Evolutionary conservation across 1,140 invertebrate genomes (phyloP).

Genomic region (Hyphantria cunea): DNA sequence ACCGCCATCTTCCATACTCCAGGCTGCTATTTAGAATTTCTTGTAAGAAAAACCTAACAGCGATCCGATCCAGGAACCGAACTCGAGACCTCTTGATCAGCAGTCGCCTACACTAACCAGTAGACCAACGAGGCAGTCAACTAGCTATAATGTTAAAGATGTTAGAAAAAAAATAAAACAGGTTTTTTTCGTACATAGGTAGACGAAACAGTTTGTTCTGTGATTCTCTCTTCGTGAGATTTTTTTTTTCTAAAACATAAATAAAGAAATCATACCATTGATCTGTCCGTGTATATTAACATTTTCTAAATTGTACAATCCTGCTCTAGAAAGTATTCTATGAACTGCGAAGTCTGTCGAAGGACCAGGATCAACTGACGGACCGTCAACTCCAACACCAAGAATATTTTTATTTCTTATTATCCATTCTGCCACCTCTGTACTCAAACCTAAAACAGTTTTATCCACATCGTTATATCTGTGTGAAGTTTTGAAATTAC

Average conservation of each 20-base stretch:
- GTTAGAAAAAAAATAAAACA: too few species aligned
- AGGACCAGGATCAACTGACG: constrained; percentile 84
- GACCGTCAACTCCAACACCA: constrained; percentile 85
- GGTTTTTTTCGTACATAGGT: too few species aligned
- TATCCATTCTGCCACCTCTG: constrained; percentile 83
- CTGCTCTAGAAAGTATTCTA: constrained; percentile 68
- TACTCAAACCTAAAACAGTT: constrained; percentile 74
- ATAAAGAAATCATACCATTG: constrained; percentile 58
- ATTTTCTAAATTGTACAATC: constrained; percentile 85
- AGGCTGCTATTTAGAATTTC: too few species aligned
- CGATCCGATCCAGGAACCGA: too few species aligned
- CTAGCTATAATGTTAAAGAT: too few species aligned
- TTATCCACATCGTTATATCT: constrained; percentile 18
- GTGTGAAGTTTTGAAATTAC: not conserved
- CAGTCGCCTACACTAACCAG: too few species aligned
- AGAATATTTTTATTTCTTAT: constrained; percentile 82
- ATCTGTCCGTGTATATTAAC: constrained; percentile 78
- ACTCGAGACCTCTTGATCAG: too few species aligned
- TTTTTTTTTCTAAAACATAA: not conserved
- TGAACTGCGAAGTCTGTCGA: constrained; percentile 54
- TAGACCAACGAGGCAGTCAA: too few species aligned
- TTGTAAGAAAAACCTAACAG: too few species aligned
- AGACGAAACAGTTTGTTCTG: too few species aligned
- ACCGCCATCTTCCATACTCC: too few species aligned
- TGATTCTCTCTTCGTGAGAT: too few species aligned